Conservation (phyloP, 2,888 invertebrate genomes). For the Anagyrus pseudococci region DNA sequence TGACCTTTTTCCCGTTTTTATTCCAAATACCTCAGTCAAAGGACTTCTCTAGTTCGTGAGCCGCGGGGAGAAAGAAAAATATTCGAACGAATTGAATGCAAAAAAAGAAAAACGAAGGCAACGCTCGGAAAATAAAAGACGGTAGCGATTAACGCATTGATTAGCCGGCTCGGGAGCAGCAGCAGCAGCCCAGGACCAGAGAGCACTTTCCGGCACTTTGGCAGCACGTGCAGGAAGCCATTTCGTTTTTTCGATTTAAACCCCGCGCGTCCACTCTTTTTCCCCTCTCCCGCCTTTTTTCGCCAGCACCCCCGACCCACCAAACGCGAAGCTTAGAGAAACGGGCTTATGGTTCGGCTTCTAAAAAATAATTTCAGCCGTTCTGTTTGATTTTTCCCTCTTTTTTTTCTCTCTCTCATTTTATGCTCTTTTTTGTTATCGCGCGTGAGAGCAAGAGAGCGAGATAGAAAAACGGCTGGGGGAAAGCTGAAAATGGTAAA, state of each 20-base stretch:
- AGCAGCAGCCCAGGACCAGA: constrained; percentile 43
- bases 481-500: no score
- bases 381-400: not conserved
- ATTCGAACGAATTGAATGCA: constrained; percentile 13
- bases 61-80: constrained; percentile 1
- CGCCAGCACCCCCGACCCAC: not conserved
- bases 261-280: constrained; percentile 1
- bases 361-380: not conserved
- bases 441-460: no score
- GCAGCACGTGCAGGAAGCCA: constrained; percentile 41
- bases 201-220: constrained; percentile 55
- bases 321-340: constrained; percentile 14
- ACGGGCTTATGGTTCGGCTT: constrained; percentile 5
- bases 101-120: not conserved
- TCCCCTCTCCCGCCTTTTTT: not conserved
- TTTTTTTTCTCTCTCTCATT: no score
- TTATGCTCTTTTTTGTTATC: no score
- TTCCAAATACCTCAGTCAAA: no score
- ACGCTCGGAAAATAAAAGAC: constrained; percentile 5
- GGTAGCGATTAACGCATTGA: constrained; percentile 24
- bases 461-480: no score
- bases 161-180: constrained; percentile 8
- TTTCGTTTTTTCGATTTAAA: constrained; percentile 21
- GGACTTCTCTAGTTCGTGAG: no score
- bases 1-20: no score